Evolutionary conservation across 2,113 vertebrate genomes (phyloP), one percentile per base, ranked within the genome.

Genomic region (Mobula hypostoma): DNA sequence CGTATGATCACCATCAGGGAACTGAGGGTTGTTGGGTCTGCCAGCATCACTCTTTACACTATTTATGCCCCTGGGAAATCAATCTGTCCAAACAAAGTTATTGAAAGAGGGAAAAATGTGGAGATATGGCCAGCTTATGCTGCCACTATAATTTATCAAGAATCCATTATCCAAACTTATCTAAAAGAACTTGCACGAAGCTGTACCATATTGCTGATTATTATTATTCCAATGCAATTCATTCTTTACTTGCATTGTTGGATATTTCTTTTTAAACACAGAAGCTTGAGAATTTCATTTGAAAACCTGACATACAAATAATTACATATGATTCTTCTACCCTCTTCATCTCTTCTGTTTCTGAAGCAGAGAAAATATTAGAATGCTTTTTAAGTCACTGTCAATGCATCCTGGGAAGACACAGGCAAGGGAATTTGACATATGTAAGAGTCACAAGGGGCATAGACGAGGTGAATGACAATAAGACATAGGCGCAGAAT

Each of bases 51-150:
- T 76, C 91, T 93, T 76, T 74, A 93, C 11, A 40, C 91, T 93
- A 93, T 93, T 93, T 76, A 93, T 93, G 91, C 70, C 70, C 40
- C 40, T 24, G 68, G 91, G 91, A 93, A 93, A 76, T 93, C 91
- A 93, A 93, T 93, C 91, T 93, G 91, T 93, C 91, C 91, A 93
- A 93, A 93, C 91, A 93, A 93, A 74, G 68, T 21, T 74, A 93
- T 93, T 76, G 91, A 93, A 70, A 93, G 29, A 32, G 58, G 58
- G 32, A n/a, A 32, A 93, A 93, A 76, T 29, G 91, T 72, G 24
- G 70, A 93, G 91, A 93, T 93, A 93, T 93, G 91, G 70, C 21
- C 68, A 93, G 91, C 11, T 48, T 17, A 36, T 21, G 74, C 7
- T 93, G 19, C 24, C 70, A 56, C 32, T 48, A 56, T 56, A 83